These are phyloP conservation scores for Gymnopithys bicolor DNA, from an alignment of 2,797 vertebrate species.

Conservation along the genomic window DNA sequence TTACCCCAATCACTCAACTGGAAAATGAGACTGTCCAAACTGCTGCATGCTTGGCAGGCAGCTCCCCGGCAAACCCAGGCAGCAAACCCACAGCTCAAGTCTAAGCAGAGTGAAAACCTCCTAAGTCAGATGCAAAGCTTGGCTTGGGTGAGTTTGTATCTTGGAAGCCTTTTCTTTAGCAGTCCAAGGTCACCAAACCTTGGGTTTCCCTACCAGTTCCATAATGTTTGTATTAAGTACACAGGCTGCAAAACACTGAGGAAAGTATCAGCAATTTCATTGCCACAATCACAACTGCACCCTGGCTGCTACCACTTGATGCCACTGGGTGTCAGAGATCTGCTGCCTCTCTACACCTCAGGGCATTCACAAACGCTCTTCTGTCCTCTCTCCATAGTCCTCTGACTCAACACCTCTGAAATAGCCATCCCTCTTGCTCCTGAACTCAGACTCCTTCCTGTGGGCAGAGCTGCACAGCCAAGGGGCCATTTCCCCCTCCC, in stretches of 20 bases:
- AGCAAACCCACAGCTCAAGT: neutral
- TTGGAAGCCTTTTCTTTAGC: neutral
- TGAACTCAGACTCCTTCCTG: neutral
- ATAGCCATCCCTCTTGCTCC: accelerated
- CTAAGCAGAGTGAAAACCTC: neutral
- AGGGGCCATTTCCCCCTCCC: neutral
- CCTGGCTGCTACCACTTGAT: neutral
- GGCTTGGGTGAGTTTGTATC: neutral
- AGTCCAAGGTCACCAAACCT: neutral
- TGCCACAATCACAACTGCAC: neutral
- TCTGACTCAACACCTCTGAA: neutral
- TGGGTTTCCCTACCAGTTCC: neutral
- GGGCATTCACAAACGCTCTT: neutral
- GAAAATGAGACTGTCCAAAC: neutral
- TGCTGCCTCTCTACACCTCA: too few species aligned
- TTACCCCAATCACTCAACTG: neutral
- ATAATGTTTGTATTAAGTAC: neutral
- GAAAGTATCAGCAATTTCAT: neutral
- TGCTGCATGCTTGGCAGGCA: neutral
- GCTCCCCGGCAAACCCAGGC: accelerated
- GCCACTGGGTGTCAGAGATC: neutral
- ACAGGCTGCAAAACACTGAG: neutral
- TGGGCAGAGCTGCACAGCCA: neutral
- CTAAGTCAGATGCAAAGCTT: neutral
- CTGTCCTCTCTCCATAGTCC: neutral